Conservation (phyloP, 2,113 vertebrate species). For the Etheostoma spectabile region DNA sequence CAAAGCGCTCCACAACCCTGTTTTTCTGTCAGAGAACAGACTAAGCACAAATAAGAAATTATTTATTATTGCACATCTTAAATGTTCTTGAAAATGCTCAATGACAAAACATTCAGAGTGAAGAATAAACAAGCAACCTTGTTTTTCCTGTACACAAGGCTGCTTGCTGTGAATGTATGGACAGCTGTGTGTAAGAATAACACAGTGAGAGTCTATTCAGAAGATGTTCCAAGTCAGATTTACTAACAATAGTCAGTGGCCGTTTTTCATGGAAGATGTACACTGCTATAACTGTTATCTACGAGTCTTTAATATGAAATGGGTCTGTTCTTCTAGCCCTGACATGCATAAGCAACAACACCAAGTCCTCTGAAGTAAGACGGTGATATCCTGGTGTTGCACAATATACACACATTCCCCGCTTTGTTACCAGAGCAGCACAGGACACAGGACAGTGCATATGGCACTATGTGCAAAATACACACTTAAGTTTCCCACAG, state of each 20-base stretch:
- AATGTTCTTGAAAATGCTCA: conserved; percentile 35
- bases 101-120: background rate
- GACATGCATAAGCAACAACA: background rate
- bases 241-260: background rate
- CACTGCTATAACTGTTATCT: background rate
- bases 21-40: conserved; percentile 41
- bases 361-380: conserved; percentile 24
- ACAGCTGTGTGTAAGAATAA: conserved; percentile 57
- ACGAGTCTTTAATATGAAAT: background rate
- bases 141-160: conserved; percentile 24
- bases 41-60: conserved; percentile 7
- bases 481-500: background rate
- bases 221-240: conserved; percentile 14
- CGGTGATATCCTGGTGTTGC: conserved; percentile 1
- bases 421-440: conserved; percentile 66
- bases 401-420: background rate
- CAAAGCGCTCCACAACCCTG: background rate
- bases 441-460: conserved; percentile 35
- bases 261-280: background rate
- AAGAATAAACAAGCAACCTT: conserved; percentile 39
- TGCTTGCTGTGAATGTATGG: conserved; percentile 53
- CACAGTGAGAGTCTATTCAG: conserved; percentile 36
- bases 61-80: conserved; percentile 4
- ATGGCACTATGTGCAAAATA: conserved; percentile 19
- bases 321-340: background rate